These are phyloP conservation scores for Ophion slaviceki DNA, from an alignment of 2,888 invertebrate genomes.

Conservation along the genomic window DNA sequence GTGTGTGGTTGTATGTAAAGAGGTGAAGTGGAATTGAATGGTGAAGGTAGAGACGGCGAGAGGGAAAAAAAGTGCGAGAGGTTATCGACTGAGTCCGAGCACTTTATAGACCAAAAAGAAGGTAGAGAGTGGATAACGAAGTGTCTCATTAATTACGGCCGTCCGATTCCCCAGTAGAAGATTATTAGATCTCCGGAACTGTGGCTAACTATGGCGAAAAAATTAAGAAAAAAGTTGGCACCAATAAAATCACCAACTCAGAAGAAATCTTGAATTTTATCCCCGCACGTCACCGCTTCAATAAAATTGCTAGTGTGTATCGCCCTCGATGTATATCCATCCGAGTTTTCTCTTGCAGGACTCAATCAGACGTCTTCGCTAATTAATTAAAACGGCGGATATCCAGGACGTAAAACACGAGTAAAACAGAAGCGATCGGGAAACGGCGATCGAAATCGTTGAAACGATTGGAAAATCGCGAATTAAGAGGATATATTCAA, in stretches of 20 bases:
- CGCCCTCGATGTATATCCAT: background rate
- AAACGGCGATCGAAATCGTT: background rate
- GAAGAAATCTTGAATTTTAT: constrained; percentile 51
- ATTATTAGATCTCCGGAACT: constrained; percentile 53
- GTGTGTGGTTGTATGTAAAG: background rate
- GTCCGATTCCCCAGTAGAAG: constrained; percentile 47
- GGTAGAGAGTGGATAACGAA: constrained; percentile 47
- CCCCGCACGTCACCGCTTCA: constrained; percentile 1
- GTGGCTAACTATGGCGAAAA: background rate
- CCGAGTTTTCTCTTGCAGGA: constrained; percentile 7
- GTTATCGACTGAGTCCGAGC: constrained; percentile 49
- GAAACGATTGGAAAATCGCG: too few relatives aligned
- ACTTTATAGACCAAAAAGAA: constrained; percentile 35
- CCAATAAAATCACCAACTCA: constrained; percentile 51
- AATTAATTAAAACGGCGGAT: constrained; percentile 42
- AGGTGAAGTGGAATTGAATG: too few relatives aligned
- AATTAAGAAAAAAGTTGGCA: background rate
- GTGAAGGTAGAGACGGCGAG: background rate
- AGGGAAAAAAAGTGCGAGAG: background rate
- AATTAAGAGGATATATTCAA: too few relatives aligned
- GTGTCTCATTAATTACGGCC: constrained; percentile 59
- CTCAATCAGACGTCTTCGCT: constrained; percentile 40
- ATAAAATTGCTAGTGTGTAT: constrained; percentile 19
- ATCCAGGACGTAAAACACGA: background rate
- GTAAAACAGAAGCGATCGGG: background rate